A percentile compares a stretch with the other conserved stretches of the same genome.
phyloP scores from a whole-genome alignment of 2,797 vertebrate genomes.

The Caiman crocodilus region DNA sequence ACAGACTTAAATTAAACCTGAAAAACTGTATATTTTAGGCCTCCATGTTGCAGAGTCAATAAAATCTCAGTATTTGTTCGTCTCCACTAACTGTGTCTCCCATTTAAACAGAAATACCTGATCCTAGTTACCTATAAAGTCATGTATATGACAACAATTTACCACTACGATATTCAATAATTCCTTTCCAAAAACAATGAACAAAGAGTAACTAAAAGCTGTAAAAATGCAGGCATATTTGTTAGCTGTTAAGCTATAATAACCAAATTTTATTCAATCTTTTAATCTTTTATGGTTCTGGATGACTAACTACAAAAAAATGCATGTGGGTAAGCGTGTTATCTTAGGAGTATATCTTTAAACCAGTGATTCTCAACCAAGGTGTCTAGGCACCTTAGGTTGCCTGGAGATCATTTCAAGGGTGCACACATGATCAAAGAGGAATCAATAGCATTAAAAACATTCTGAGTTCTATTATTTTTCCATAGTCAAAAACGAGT shows the following conservation, averaged over 20 bases:
- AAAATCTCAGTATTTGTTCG: conserved; percentile 18
- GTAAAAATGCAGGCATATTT: neutral
- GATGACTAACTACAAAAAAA: neutral
- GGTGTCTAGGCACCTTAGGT: too few relatives aligned
- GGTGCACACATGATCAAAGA: too few relatives aligned
- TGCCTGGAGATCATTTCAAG: too few relatives aligned
- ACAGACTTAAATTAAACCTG: conserved; percentile 31
- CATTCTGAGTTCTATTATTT: neutral
- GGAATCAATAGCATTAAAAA: too few relatives aligned
- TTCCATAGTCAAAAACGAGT: too few relatives aligned
- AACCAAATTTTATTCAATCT: neutral
- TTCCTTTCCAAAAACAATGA: neutral
- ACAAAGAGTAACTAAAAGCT: neutral
- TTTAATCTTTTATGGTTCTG: neutral
- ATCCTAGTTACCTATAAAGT: neutral
- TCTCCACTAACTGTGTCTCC: neutral
- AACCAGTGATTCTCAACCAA: neutral
- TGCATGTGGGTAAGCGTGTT: neutral
- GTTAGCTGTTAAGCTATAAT: neutral
- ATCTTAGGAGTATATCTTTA: neutral
- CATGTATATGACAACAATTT: neutral
- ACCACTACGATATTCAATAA: neutral
- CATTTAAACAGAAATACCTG: neutral
- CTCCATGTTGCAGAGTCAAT: neutral
- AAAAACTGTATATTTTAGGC: conserved; percentile 9